A percentile compares a stretch with the other conserved stretches of the same genome.
phyloP scores from a whole-genome alignment of 2,797 vertebrate species.

The Lophotriccus pileatus region DNA sequence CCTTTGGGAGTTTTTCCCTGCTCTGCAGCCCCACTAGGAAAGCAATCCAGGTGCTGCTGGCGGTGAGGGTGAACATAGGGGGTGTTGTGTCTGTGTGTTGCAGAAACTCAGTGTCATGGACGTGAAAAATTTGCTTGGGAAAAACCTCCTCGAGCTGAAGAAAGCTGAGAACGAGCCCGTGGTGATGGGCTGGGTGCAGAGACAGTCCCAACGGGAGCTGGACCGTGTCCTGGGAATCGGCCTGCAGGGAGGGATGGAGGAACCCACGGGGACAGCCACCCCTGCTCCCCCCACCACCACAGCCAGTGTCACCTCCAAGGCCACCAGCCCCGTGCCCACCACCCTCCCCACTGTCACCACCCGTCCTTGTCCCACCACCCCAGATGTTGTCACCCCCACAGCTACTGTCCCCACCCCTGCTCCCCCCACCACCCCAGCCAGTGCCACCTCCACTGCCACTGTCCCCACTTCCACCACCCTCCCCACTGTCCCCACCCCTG shows the following conservation, averaged over 20 bases:
- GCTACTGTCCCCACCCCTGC: not conserved
- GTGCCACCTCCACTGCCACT: not conserved
- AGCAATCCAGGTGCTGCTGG: accelerated
- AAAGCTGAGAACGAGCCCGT: conserved; percentile 12
- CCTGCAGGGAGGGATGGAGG: not conserved
- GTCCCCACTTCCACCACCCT: not conserved
- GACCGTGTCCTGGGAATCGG: conserved; percentile 36
- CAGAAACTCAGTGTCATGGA: conserved; percentile 60
- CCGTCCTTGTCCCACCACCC: not conserved
- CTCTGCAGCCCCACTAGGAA: not conserved
- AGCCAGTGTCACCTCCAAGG: accelerated
- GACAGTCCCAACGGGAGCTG: conserved; percentile 47
- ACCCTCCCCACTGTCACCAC: not conserved
- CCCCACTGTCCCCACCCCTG: not conserved
- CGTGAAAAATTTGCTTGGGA: conserved; percentile 62
- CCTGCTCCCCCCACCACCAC: not conserved
- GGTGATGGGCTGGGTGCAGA: conserved; percentile 56
- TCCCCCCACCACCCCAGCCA: not conserved
- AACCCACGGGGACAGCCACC: accelerated
- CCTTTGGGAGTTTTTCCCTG: not conserved
- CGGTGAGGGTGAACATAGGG: not conserved
- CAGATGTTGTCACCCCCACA: not conserved
- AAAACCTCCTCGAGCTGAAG: conserved; percentile 59
- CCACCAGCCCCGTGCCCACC: not conserved
- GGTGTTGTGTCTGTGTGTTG: not conserved